phyloP scores from a whole-genome alignment of 2,797 vertebrate genomes.

The Paramormyrops hopkinsi region DNA sequence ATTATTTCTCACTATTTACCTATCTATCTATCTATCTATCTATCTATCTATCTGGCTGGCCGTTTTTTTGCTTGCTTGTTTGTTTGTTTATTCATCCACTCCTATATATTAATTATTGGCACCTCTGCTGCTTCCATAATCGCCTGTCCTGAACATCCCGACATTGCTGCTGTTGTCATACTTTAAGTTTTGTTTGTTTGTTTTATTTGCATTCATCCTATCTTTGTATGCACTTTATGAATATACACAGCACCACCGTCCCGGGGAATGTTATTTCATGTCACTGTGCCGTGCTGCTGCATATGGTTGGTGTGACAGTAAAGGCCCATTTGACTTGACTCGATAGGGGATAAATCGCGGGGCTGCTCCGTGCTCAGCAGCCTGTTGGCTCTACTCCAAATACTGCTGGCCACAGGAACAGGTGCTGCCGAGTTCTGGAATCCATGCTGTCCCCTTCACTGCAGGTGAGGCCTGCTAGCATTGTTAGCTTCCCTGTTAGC shows the following conservation, averaged over 20 bases:
- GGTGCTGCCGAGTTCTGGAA: neutral
- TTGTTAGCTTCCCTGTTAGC: neutral
- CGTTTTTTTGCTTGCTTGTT: neutral
- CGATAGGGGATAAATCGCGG: neutral
- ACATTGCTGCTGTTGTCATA: neutral
- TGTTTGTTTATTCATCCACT: neutral
- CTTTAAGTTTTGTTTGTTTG: neutral
- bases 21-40: neutral
- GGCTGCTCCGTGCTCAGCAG: neutral
- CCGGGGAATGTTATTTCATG: neutral
- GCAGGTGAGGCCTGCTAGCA: neutral
- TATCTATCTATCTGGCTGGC: neutral
- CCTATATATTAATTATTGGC: neutral
- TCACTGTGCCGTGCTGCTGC: neutral
- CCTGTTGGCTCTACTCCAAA: neutral
- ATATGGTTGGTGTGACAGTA: neutral
- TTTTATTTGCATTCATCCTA: neutral
- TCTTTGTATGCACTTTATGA: neutral
- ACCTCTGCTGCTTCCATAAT: neutral
- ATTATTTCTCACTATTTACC: neutral
- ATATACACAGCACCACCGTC: neutral
- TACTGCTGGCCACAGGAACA: neutral
- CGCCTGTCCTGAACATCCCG: neutral
- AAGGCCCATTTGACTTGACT: neutral
- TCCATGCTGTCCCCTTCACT: neutral